Conservation (phyloP, 2,113 vertebrate species). For the Leptodactylus fuscus region DNA sequence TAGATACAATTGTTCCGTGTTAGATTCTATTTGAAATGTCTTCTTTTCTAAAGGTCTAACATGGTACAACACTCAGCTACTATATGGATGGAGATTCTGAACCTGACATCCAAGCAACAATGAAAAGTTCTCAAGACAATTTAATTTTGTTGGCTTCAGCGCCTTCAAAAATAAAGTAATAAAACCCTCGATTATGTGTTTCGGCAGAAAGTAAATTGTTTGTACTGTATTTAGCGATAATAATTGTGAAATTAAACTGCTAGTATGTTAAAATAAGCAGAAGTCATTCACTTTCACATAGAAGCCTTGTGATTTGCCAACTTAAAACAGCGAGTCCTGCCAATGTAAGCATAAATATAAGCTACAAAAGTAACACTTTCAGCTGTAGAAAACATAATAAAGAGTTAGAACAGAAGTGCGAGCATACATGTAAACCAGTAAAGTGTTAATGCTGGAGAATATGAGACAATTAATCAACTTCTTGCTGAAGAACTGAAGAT, state of each 20-base stretch:
- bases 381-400: not conserved
- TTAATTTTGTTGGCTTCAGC: not conserved
- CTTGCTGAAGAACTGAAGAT: too few species aligned
- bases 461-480: too few species aligned
- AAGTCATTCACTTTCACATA: conserved; percentile 1
- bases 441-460: not conserved
- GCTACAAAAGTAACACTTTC: not conserved
- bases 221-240: not conserved
- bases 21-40: too few species aligned
- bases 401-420: not conserved
- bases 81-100: not conserved
- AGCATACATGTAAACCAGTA: too few species aligned
- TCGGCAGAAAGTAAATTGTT: not conserved
- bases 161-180: not conserved
- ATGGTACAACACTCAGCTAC: not conserved
- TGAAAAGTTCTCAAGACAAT: not conserved
- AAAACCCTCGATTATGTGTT: not conserved
- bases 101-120: not conserved
- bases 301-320: not conserved
- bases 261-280: not conserved
- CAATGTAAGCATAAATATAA: not conserved
- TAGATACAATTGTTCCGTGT: too few species aligned
- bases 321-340: not conserved
- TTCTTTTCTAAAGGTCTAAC: too few species aligned
- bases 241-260: not conserved